phyloP scores from a whole-genome alignment of 2,113 vertebrate genomes.

The Fukomys damarensis region DNA sequence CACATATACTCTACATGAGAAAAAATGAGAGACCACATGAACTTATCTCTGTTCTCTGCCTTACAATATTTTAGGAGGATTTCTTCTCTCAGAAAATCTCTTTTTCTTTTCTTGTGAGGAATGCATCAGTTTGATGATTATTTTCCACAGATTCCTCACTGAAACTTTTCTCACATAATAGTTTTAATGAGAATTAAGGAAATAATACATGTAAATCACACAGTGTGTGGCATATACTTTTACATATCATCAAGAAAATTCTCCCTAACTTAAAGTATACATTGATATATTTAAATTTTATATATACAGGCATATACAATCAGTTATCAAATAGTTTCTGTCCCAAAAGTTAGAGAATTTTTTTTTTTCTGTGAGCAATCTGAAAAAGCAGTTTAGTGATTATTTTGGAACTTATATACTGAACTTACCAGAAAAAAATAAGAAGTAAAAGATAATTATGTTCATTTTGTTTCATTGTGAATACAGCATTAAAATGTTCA shows the following conservation, averaged over 20 bases:
- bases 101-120: background rate
- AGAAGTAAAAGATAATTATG: background rate
- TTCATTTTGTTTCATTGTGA: background rate
- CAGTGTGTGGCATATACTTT: background rate
- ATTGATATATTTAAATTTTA: background rate
- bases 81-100: background rate
- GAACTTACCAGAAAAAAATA: background rate
- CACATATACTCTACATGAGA: background rate
- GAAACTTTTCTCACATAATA: background rate
- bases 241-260: background rate
- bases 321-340: background rate
- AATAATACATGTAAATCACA: background rate
- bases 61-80: background rate
- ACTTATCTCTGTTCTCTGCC: background rate
- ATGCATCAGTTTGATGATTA: background rate
- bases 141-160: background rate
- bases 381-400: constrained; percentile 4
- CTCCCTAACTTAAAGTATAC: background rate
- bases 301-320: background rate
- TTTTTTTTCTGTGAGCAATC: background rate
- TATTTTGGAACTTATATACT: background rate
- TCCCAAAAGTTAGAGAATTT: background rate
- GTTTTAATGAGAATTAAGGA: background rate
- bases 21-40: background rate
- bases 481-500: background rate